Conservation (phyloP, 2,797 vertebrate genomes). For the Poeciliopsis turneri region DNA sequence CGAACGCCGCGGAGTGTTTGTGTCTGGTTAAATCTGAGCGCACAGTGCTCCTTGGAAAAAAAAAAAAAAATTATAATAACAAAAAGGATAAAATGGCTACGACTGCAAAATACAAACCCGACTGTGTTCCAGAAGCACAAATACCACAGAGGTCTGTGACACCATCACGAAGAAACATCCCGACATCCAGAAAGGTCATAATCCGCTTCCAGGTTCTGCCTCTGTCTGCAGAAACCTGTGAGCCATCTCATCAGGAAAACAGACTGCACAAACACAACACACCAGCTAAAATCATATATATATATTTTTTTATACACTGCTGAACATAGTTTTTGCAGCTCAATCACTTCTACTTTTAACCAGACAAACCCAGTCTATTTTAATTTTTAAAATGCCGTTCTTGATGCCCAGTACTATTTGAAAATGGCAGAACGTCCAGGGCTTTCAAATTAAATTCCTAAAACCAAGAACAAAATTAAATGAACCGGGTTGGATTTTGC, state of each 20-base stretch:
- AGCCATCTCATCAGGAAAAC: conserved; percentile 42
- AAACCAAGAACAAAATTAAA: background rate
- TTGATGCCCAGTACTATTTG: background rate
- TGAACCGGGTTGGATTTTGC: background rate
- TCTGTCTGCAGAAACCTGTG: conserved; percentile 49
- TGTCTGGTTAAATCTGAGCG: conserved; percentile 58
- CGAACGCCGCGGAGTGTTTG: conserved; percentile 22
- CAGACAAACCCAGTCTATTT: background rate
- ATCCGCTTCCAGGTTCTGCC: conserved; percentile 41
- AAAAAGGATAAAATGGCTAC: conserved; percentile 15
- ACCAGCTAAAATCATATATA: conserved; percentile 2
- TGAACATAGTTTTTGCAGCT: conserved; percentile 25
- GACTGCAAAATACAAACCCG: background rate
- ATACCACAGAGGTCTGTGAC: conserved; percentile 18
- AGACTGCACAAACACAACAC: conserved; percentile 35
- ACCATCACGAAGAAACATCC: background rate
- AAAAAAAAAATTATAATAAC: conserved; percentile 15
- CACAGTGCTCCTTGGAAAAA: no score
- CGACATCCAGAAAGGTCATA: conserved; percentile 39
- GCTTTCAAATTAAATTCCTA: background rate
- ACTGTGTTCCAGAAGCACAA: conserved; percentile 12
- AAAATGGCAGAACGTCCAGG: background rate
- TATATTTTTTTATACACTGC: no score
- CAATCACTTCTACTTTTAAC: background rate
- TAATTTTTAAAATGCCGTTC: background rate